Evolutionary conservation across 2,888 invertebrate species (phyloP).

Genomic region (Epinotia ramella): DNA sequence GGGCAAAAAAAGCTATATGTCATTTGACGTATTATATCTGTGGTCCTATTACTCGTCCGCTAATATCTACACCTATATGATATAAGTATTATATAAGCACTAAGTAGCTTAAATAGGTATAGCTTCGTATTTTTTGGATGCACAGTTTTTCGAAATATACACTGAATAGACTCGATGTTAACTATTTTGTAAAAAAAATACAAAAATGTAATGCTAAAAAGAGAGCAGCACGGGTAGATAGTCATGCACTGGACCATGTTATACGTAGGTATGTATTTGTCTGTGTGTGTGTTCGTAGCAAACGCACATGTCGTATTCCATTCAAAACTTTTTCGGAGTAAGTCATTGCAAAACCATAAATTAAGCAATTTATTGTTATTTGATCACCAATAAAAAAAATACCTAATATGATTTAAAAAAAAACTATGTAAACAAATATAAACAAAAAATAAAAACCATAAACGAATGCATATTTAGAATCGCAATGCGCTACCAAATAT

Average conservation of each 20-base stretch:
- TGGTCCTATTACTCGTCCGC: not conserved
- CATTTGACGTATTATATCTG: too few relatives aligned
- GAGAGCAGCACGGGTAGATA: conserved; percentile 37
- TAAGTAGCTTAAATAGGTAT: conserved; percentile 12
- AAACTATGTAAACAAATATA: too few relatives aligned
- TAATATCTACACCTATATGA: not conserved
- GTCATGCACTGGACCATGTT: conserved; percentile 25
- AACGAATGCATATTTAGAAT: too few relatives aligned
- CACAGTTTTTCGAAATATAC: conserved; percentile 37
- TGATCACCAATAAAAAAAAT: too few relatives aligned
- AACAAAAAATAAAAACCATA: too few relatives aligned
- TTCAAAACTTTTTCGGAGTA: not conserved
- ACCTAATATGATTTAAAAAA: too few relatives aligned
- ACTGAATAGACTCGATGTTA: conserved; percentile 33
- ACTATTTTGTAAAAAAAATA: conserved; percentile 43
- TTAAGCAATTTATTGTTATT: too few relatives aligned
- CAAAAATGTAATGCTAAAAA: conserved; percentile 37
- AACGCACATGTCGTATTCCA: too few relatives aligned
- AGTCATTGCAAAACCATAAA: too few relatives aligned
- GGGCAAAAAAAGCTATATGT: not conserved
- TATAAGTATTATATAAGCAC: not conserved
- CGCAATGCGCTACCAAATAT: too few relatives aligned
- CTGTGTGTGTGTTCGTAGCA: not conserved
- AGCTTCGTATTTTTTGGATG: conserved; percentile 35
- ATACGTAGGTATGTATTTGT: not conserved